Evolutionary conservation across 2,113 vertebrate genomes (phyloP).

Genomic region (Chaetura pelagica): DNA sequence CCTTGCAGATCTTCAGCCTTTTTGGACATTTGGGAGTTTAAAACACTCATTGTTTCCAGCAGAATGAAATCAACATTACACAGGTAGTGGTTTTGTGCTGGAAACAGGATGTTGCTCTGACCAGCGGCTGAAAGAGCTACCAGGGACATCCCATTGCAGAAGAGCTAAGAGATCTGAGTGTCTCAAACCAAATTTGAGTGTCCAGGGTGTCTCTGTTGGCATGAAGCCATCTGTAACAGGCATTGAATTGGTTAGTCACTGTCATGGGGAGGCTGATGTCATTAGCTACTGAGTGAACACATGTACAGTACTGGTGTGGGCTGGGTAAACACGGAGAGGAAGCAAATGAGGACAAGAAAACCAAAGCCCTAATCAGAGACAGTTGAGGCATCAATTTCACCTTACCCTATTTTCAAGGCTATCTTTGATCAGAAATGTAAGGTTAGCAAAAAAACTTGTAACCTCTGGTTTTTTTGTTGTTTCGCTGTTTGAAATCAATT

Average conservation of each 20-base stretch:
- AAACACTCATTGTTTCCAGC: not conserved
- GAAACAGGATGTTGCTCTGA: not conserved
- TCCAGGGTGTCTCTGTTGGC: not conserved
- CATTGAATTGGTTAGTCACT: slow-evolving; percentile 2
- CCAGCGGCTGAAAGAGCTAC: not conserved
- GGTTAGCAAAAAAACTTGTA: not conserved
- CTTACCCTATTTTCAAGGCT: not conserved
- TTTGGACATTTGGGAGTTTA: not conserved
- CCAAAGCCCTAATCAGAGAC: not conserved
- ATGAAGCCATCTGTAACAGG: not conserved
- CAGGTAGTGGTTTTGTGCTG: not conserved
- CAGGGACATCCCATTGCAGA: not conserved
- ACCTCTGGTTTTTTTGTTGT: not conserved
- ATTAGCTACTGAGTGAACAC: not conserved
- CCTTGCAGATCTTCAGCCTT: not conserved
- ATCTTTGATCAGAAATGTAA: not conserved
- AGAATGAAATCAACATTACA: not conserved
- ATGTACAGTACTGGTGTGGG: not conserved
- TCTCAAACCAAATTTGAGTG: not conserved
- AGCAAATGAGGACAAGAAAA: not conserved
- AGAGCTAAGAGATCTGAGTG: not conserved
- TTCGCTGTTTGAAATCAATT: not conserved
- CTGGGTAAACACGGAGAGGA: not conserved
- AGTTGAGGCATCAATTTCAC: not conserved
- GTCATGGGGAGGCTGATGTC: not conserved